Percentiles rank a stretch among this genome's conserved stretches.
These are phyloP conservation scores for Ericerus pela DNA, from an alignment of 1,140 invertebrate species.

Conservation along the genomic window DNA sequence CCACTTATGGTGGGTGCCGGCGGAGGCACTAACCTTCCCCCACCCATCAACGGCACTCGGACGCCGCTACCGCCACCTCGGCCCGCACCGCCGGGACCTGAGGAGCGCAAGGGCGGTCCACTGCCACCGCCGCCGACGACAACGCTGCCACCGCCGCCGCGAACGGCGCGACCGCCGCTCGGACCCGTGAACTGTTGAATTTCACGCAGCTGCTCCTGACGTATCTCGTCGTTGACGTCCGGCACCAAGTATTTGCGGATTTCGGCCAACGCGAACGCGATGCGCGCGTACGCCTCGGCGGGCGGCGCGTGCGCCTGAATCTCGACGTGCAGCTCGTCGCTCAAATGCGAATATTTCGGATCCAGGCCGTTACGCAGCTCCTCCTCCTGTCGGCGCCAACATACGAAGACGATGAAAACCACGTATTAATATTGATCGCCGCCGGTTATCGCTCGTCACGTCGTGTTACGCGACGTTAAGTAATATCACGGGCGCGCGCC, in stretches of 20 bases:
- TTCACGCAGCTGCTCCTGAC: conserved; percentile 59
- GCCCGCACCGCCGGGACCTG: conserved; percentile 7
- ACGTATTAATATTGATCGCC: not conserved
- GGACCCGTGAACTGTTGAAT: conserved; percentile 38
- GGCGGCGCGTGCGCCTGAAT: conserved; percentile 77
- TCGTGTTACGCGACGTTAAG: no score
- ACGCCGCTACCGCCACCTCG: conserved; percentile 28
- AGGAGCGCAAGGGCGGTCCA: not conserved
- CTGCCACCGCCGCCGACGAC: not conserved
- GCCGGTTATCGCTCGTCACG: no score
- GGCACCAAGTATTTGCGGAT: conserved; percentile 39
- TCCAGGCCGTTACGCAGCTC: conserved; percentile 70
- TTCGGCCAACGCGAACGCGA: conserved; percentile 75
- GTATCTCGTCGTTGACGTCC: conserved; percentile 62
- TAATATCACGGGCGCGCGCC: no score
- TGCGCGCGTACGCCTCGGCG: conserved; percentile 77
- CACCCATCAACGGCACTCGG: conserved; percentile 32
- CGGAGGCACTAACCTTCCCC: conserved; percentile 32
- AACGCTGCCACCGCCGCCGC: conserved; percentile 24
- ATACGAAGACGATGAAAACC: not conserved
- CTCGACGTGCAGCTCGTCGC: conserved; percentile 85
- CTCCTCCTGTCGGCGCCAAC: conserved; percentile 53
- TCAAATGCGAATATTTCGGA: conserved; percentile 81
- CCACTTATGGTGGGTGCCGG: conserved; percentile 31
- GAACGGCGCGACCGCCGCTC: conserved; percentile 22